Evolutionary conservation across 2,888 invertebrate genomes (phyloP), one percentile per base, ranked within the genome.

Genomic region (Thecocarcelia acutangulata): DNA sequence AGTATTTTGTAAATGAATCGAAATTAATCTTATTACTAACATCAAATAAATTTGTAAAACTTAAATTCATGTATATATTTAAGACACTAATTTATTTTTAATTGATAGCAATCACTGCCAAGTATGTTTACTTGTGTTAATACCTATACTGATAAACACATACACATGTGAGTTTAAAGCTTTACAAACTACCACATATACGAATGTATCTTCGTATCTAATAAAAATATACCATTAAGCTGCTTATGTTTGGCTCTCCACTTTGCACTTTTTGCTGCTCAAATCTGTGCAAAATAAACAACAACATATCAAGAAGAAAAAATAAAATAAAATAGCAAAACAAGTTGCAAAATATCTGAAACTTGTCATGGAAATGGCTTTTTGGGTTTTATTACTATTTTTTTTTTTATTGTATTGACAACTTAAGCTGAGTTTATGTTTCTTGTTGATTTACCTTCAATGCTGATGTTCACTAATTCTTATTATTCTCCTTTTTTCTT

Each of bases 391-490:
- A n/a, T n/a, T n/a, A n/a, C 21, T 37, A 40, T 64, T 76, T 1
- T 33, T 2, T 40, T 0, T 3, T 54, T 8, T 15, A 8, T 56
- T 52, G 64, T 74, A 77, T 84, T 82, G 79, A 80, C 66, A 77
- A 70, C 61, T 80, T 82, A 82, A 84, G 83, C 77, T 77, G 58
- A 46, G 44, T 61, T 74, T 64, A 56, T 66, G 42, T 76, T 73
- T 78, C 46, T 63, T 77, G 46, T 69, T 72, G 72, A 83, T 59
- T 81, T 79, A 83, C 83, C 80, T 83, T 69, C 21, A 61, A 61
- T 42, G 42, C 40, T 44, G 24, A 46, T 28, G 17, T 50, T 77
- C 61, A 59, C 40, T 17, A 56, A 50, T 52, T 70, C 19, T 52
- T 74, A 12, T 40, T 68, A 33, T 50, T 73, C 15, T 46, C 58